These are phyloP conservation scores for Salpingus planirostris DNA, from an alignment of 2,888 invertebrate genomes.

Conservation along the genomic window DNA sequence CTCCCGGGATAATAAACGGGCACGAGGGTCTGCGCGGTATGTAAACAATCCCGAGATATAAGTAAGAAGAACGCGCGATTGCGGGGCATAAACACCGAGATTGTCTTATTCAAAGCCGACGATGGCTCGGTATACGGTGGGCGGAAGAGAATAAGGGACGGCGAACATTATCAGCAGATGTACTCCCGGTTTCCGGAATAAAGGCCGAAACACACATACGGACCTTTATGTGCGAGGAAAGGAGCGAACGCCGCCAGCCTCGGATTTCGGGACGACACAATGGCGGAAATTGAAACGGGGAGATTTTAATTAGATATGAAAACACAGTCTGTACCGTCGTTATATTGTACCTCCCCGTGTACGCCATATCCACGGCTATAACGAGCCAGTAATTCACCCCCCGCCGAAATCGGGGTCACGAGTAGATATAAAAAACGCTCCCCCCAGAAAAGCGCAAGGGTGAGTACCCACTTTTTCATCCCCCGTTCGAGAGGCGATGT, in stretches of 20 bases:
- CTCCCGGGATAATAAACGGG: no score
- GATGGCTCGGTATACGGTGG: slow-evolving; percentile 10
- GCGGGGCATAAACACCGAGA: no score
- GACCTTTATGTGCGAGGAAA: no score
- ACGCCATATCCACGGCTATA: slow-evolving; percentile 12
- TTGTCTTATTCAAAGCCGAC: no score
- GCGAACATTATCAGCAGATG: slow-evolving; percentile 14
- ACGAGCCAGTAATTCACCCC: slow-evolving; percentile 23
- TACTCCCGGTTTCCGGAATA: slow-evolving; percentile 6
- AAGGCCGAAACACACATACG: slow-evolving; percentile 7
- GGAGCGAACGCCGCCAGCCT: slow-evolving; percentile 6
- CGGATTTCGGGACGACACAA: slow-evolving; percentile 16
- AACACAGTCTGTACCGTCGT: slow-evolving; percentile 19
- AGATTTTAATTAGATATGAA: slow-evolving; percentile 31
- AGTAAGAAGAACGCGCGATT: no score
- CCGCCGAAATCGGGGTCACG: no score
- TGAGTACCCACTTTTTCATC: no score
- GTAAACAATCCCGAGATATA: no score
- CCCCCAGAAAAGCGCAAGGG: no score
- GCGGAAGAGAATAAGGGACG: slow-evolving; percentile 12
- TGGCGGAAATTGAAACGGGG: slow-evolving; percentile 30
- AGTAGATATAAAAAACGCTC: no score
- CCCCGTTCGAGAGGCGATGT: no score
- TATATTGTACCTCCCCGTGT: slow-evolving; percentile 19
- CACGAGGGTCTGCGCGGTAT: no score